Base-by-base conservation (phyloP, 2,797 vertebrate genomes). In the Fistularia commersonii region DNA sequence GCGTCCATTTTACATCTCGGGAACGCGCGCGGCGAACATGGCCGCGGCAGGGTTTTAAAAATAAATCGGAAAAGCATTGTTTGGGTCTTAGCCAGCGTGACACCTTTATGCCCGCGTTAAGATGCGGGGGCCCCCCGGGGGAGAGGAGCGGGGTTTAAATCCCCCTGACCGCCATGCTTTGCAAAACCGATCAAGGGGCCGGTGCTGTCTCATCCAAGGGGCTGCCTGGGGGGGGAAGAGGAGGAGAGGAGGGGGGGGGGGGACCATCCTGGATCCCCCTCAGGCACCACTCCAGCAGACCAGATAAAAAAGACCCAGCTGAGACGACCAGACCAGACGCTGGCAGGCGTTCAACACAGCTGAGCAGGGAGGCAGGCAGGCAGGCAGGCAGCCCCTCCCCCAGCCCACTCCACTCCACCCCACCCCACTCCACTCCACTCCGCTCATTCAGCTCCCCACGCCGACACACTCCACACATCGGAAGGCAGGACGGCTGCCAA, bases 291-390 rank as follows among this genome's bases (percentile, higher is more conserved):
- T 87, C 86, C 83, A 88, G 75, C 68, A 74, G 74, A 80, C 71
- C 73, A 83, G 82, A 88, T 82, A 84, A 83, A 88, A 80, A 82
- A 76, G 63, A 76, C 69, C 72, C 82, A 84, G 80, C 82, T 83
- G 84, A 84, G 79, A 77, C 71, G 57, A 74, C n/a, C n/a, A 40
- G 38, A n/a, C 72, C 67, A 83, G 76, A 78, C 69, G 68, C 72
- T 83, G 79, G 83, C 86, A 79, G 69, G 68, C 62, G 79, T 84
- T 86, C 82, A 86, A 73, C 79, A 85, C 85, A 87, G 86, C 81
- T 81, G 83, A 89, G 83, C 47, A 53, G 62, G 61, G 69, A 7
- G 64, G 43, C 68, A 49, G 54, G 59, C 72, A 61, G 13, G 11
- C 34, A 33, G 39, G 41, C 47, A 51, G 51, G 45, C 47, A 39